A percentile compares a stretch with the other conserved stretches of the same genome.
Evolutionary conservation across 1,140 invertebrate genomes (phyloP).

Genomic region (Sogatella furcifera): DNA sequence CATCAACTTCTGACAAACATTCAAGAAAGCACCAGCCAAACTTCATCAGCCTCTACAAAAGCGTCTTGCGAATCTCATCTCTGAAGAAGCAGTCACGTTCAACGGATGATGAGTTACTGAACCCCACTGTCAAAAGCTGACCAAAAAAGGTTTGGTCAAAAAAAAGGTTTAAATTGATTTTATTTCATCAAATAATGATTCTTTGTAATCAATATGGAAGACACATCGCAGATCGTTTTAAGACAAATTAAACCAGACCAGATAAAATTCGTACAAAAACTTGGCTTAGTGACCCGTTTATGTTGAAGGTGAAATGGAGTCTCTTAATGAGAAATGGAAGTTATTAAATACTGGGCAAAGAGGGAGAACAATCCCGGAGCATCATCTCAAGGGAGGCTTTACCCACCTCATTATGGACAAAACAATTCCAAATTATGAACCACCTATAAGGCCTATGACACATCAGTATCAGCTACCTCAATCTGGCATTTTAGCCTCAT

Average conservation of each 20-base stretch:
- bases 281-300: conserved; percentile 13
- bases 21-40: neutral
- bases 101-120: neutral
- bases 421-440: too few species aligned
- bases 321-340: neutral
- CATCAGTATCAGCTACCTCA: too few species aligned
- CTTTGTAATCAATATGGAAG: conserved; percentile 12
- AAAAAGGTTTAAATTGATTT: too few species aligned
- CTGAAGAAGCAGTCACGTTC: neutral
- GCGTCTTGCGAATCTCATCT: neutral
- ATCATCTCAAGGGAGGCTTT: too few species aligned
- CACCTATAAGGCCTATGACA: too few species aligned
- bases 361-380: too few species aligned
- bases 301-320: conserved; percentile 14
- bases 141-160: conserved; percentile 1
- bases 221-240: conserved; percentile 1
- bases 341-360: too few species aligned
- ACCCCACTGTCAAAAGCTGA: neutral
- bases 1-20: neutral
- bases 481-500: too few species aligned
- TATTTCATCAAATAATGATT: neutral
- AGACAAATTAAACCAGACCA: conserved; percentile 12
- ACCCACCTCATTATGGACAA: too few species aligned
- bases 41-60: neutral
- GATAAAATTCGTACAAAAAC: conserved; percentile 14